A percentile compares a stretch with the other conserved stretches of the same genome.
Evolutionary conservation across 2,888 invertebrate genomes (phyloP).

Genomic region (Apodemia zela): DNA sequence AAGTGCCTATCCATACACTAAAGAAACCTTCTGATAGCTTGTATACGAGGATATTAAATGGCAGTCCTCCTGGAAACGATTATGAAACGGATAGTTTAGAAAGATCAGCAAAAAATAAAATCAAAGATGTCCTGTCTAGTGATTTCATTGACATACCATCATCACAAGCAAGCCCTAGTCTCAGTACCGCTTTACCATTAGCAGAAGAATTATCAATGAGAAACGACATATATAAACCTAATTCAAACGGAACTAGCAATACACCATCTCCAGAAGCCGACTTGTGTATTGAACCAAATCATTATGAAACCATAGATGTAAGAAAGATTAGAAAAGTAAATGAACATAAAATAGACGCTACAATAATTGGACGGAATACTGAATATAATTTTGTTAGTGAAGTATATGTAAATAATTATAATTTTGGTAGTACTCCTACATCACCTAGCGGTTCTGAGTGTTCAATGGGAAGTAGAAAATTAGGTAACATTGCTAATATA

Average conservation of each 20-base stretch:
- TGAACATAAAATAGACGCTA: conserved; percentile 28
- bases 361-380: conserved; percentile 50
- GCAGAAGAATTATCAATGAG: conserved; percentile 90
- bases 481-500: conserved; percentile 73
- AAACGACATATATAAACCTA: conserved; percentile 85
- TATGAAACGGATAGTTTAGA: conserved; percentile 89
- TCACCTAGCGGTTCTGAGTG: conserved; percentile 80
- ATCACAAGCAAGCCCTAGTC: conserved; percentile 86
- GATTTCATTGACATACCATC: conserved; percentile 83
- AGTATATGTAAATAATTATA: conserved; percentile 88
- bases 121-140: conserved; percentile 75
- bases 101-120: conserved; percentile 76
- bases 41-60: conserved; percentile 53
- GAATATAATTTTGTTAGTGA: conserved; percentile 87
- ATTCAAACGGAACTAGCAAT: conserved; percentile 78
- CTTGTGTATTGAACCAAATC: conserved; percentile 51
- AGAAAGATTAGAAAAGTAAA: conserved; percentile 42
- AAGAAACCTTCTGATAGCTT: conserved; percentile 40
- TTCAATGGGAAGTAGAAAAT: conserved; percentile 79
- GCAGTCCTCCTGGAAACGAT: conserved; percentile 76
- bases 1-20: conserved; percentile 42
- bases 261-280: conserved; percentile 68
- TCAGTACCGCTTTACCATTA: conserved; percentile 86
- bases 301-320: conserved; percentile 66
- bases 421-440: conserved; percentile 81